phyloP scores from a whole-genome alignment of 2,888 invertebrate genomes.

The Drosophila koepferae region DNA sequence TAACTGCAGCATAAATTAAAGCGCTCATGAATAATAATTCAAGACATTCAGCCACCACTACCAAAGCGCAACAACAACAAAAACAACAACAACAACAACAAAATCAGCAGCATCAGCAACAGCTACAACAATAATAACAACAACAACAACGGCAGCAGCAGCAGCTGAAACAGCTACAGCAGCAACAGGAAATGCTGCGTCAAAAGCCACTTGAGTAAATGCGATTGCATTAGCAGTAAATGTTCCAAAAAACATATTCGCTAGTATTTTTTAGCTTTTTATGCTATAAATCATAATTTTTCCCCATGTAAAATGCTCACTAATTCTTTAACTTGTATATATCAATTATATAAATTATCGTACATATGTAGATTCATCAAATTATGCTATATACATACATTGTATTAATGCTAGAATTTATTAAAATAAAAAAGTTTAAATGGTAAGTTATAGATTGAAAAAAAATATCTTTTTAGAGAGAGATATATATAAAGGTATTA shows the following conservation, averaged over 20 bases:
- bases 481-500: no score
- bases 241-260: constrained; percentile 34
- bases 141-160: constrained; percentile 21
- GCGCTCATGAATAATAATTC: constrained; percentile 78
- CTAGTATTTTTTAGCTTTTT: neutral
- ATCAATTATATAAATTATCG: no score
- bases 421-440: no score
- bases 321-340: no score
- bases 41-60: constrained; percentile 63
- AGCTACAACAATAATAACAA: constrained; percentile 19
- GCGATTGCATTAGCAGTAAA: constrained; percentile 26
- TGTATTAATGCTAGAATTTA: no score
- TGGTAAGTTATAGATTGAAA: no score
- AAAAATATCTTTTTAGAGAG: no score
- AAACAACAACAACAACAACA: constrained; percentile 19
- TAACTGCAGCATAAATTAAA: constrained; percentile 79
- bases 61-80: constrained; percentile 24
- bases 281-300: no score
- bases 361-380: no score
- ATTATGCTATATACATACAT: no score
- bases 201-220: constrained; percentile 72
- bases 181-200: constrained; percentile 36
- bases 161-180: constrained; percentile 32
- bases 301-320: no score
- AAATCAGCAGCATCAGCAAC: constrained; percentile 21